phyloP scores from a whole-genome alignment of 2,113 vertebrate genomes.

The Dicerorhinus sumatrensis region DNA sequence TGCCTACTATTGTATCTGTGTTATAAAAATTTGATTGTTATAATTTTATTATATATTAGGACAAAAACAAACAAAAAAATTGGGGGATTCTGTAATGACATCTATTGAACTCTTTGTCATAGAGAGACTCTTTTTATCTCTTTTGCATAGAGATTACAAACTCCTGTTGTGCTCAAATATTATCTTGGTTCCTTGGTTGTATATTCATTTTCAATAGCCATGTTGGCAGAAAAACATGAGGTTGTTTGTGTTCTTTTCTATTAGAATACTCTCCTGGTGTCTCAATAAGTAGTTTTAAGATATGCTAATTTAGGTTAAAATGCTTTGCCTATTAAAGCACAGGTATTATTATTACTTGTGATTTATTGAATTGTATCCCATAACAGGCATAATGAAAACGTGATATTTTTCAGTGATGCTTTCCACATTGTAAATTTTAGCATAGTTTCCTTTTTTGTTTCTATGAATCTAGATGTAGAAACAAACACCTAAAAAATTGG shows the following conservation, averaged over 20 bases:
- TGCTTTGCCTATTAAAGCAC: neutral
- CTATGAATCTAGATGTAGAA: neutral
- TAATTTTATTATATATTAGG: neutral
- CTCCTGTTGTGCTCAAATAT: neutral
- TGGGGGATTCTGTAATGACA: neutral
- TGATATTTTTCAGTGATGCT: neutral
- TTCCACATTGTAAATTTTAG: neutral
- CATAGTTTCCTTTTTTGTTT: neutral
- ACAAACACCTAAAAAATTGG: neutral
- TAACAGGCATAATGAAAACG: neutral
- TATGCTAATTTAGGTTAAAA: neutral
- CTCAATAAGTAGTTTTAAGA: neutral
- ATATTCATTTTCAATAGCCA: neutral
- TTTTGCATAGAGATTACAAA: neutral
- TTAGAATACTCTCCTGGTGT: neutral
- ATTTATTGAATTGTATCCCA: neutral
- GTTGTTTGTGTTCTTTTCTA: neutral
- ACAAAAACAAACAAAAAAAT: neutral
- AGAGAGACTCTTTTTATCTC: neutral
- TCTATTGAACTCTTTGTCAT: neutral
- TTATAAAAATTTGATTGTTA: neutral
- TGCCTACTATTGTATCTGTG: neutral
- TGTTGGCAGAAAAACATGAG: neutral
- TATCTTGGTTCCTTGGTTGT: neutral
- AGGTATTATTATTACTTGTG: neutral